Conservation (phyloP, 2,113 vertebrate genomes). For the Gallinago paraguaiae region DNA sequence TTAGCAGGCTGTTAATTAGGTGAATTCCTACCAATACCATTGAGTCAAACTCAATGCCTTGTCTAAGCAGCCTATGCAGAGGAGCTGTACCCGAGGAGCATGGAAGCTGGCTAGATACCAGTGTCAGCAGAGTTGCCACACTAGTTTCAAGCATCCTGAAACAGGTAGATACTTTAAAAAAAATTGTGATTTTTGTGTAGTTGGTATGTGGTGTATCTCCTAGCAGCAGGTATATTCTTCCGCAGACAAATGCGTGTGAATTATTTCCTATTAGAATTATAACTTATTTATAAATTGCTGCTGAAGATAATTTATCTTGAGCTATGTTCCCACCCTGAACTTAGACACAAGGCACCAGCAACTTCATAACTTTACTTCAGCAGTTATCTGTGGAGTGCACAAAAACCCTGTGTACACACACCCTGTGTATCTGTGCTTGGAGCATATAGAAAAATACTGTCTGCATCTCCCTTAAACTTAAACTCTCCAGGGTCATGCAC, state of each 20-base stretch:
- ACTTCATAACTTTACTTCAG: background rate
- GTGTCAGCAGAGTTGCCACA: background rate
- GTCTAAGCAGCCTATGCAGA: background rate
- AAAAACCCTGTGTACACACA: background rate
- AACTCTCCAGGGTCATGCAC: background rate
- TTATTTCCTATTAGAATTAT: background rate
- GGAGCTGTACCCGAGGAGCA: background rate
- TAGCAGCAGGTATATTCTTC: background rate
- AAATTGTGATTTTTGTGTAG: too few species aligned
- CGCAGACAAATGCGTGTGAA: background rate
- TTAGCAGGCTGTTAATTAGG: background rate
- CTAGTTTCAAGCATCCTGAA: background rate
- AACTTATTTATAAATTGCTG: background rate
- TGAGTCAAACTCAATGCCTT: background rate
- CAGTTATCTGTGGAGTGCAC: background rate
- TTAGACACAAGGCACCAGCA: background rate
- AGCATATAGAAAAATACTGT: background rate
- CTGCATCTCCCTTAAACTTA: background rate
- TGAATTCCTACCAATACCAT: background rate
- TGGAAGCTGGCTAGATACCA: accelerated
- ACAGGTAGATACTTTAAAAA: background rate
- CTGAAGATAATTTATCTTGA: background rate
- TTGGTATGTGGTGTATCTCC: background rate
- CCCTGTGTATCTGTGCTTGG: background rate
- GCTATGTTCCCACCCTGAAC: background rate